Base-by-base conservation (phyloP, 2,888 invertebrate genomes). In the Sinotaia quadrata region DNA sequence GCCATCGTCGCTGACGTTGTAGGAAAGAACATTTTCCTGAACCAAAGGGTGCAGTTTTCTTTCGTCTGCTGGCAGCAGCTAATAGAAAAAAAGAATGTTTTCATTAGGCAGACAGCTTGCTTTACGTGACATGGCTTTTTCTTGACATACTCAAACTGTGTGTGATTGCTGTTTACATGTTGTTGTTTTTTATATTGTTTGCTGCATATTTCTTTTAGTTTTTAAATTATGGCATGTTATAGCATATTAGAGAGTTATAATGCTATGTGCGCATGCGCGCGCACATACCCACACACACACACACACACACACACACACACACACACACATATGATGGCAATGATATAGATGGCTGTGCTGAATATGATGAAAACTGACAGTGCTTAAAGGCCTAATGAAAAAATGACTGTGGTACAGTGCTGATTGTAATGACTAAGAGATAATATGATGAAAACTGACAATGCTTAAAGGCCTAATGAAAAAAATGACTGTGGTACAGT, bases 21-120 rank as follows among this genome's bases (percentile, higher is more conserved):
- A 27, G 31, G 4, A 15, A 10, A 31, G 31, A 24, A 44, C 54
- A 5, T 65, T 52, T 15, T 65, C 37, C 44, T 52, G 54, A 31
- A 33, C 31, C 15, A 65, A 24, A 10, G 41, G 15, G 12, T n/a
- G 65, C 15, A 15, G 31, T 18, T 65, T 52, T 52, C 41, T 65
- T 18, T 65, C 65, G 15, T 65, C 65, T 4, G 31, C 18, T 18
- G 54, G 47, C 44, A 52, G 41, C 44, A 56, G 56, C 65, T 65
- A 36, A 4, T 36, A 31, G 8, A 3, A 10, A 4, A 7, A 18
- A 2, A 18, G 7, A 18, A 8, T 41, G 41, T 12, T 41, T 8
- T 41, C 41, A 8, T 41, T 18, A 41, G 8, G 18, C 18, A 18
- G 8, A 41, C 41, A 41, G 18, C 41, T 12, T 18, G 18, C n/a